These are phyloP conservation scores for Palythoa grandis DNA, from an alignment of 92 coral and sea anemone species.

Conservation along the genomic window DNA sequence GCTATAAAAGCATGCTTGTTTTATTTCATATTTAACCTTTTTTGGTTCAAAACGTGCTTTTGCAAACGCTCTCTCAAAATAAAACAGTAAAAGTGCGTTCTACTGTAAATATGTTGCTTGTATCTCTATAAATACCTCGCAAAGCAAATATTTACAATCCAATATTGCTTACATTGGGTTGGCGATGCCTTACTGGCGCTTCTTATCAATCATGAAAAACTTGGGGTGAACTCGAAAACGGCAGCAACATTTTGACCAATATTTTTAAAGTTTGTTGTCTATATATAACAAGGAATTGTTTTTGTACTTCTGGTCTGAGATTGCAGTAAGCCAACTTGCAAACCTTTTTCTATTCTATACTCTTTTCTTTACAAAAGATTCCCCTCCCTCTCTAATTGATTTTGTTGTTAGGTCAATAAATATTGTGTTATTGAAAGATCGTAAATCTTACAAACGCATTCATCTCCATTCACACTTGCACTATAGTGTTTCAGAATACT, in stretches of 20 bases:
- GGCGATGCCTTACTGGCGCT: background rate
- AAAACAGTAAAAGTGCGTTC: background rate
- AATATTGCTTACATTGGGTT: background rate
- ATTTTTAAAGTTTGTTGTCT: background rate
- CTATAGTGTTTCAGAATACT: slow-evolving; percentile 7
- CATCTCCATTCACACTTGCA: slow-evolving; percentile 26
- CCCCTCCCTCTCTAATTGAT: slow-evolving; percentile 34
- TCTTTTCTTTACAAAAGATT: slow-evolving; percentile 12
- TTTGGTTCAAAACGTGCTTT: background rate
- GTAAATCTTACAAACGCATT: slow-evolving; percentile 23
- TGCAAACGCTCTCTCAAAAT: background rate
- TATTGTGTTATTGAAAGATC: slow-evolving; percentile 41
- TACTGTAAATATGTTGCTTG: background rate
- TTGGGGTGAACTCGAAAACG: background rate
- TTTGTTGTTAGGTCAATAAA: slow-evolving; percentile 37
- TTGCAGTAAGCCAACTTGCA: background rate
- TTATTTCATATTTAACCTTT: background rate
- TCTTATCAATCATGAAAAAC: background rate
- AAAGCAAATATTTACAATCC: slow-evolving; percentile 21
- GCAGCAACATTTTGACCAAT: background rate
- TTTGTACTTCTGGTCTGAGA: background rate
- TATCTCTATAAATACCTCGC: background rate
- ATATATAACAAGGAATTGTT: background rate
- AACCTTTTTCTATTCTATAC: background rate
- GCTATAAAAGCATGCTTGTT: background rate